phyloP scores from a whole-genome alignment of 1,140 invertebrate genomes.

The Penaeus vannamei region DNA sequence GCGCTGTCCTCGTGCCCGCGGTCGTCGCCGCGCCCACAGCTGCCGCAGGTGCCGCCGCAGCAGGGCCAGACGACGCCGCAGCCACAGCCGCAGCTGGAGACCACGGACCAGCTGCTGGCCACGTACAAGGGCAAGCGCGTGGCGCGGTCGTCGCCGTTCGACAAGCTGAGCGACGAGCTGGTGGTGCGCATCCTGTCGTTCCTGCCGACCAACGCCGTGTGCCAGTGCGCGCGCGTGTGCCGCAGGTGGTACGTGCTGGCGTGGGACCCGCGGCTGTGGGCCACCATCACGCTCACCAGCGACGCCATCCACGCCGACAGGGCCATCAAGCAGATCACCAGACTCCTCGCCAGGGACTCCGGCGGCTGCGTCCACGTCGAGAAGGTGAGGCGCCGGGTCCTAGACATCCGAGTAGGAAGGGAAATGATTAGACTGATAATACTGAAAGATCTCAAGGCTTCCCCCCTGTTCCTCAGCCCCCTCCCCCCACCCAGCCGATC shows the following conservation, averaged over 20 bases:
- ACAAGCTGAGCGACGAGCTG: constrained; percentile 75
- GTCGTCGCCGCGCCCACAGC: constrained; percentile 66
- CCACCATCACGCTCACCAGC: constrained; percentile 78
- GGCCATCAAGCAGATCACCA: constrained; percentile 77
- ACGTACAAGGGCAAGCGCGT: constrained; percentile 70
- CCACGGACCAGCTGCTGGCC: constrained; percentile 66
- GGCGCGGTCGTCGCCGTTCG: constrained; percentile 71
- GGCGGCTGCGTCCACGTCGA: constrained; percentile 64
- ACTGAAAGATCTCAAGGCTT: too few species aligned
- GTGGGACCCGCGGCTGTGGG: constrained; percentile 86
- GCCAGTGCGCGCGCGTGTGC: constrained; percentile 85
- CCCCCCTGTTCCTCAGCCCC: too few species aligned
- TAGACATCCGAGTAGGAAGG: too few species aligned
- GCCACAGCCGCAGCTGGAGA: constrained; percentile 58
- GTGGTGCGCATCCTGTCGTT: constrained; percentile 80
- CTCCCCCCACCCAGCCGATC: background rate
- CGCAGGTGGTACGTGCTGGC: constrained; percentile 84
- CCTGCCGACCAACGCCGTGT: constrained; percentile 84
- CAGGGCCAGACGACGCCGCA: constrained; percentile 49
- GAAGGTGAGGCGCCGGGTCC: constrained; percentile 48
- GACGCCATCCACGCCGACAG: constrained; percentile 80
- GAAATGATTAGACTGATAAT: too few species aligned
- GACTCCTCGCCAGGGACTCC: constrained; percentile 66
- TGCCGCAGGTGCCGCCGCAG: constrained; percentile 68
- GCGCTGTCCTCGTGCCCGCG: constrained; percentile 64